Percentiles rank a stretch among this genome's conserved stretches.
These are phyloP conservation scores for Hycleus cichorii DNA, from an alignment of 1,140 invertebrate genomes.

Conservation along the genomic window DNA sequence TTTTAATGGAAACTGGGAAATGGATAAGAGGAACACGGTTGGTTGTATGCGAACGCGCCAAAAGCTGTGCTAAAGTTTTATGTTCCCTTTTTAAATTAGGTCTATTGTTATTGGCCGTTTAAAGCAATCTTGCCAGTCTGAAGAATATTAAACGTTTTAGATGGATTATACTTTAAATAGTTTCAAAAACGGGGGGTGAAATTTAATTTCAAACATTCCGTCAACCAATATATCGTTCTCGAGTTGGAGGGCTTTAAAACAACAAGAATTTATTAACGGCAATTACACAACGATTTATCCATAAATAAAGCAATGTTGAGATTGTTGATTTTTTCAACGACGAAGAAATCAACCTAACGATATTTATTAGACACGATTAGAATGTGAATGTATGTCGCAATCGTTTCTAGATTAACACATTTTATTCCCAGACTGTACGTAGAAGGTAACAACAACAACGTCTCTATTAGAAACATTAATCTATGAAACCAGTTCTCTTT, in stretches of 20 bases:
- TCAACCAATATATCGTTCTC: constrained; percentile 2
- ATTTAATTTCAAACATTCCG: constrained; percentile 22
- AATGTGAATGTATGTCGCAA: too few relatives aligned
- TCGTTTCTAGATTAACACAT: constrained; percentile 16
- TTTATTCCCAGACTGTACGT: constrained; percentile 21
- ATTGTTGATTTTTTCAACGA: too few relatives aligned
- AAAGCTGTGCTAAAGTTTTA: constrained; percentile 33
- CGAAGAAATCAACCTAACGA: too few relatives aligned
- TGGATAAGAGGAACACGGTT: constrained; percentile 1
- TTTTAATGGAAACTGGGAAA: constrained; percentile 35
- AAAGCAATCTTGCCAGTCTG: constrained; percentile 32
- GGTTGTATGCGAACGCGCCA: constrained; percentile 29
- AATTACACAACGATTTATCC: too few relatives aligned
- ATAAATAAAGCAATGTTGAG: too few relatives aligned
- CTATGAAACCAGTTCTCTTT: constrained; percentile 25
- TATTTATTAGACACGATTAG: too few relatives aligned
- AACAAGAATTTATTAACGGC: too few relatives aligned
- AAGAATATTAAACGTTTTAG: constrained; percentile 31
- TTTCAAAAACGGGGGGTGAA: constrained; percentile 4
- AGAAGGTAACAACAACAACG: neutral
- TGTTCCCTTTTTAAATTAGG: constrained; percentile 34
- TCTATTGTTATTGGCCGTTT: constrained; percentile 36
- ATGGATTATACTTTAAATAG: constrained; percentile 28
- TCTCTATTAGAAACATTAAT: constrained; percentile 30
- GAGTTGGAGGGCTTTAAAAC: too few relatives aligned